Evolutionary conservation across 1,140 invertebrate genomes (phyloP).

Genomic region (Sminthurinus signatus): DNA sequence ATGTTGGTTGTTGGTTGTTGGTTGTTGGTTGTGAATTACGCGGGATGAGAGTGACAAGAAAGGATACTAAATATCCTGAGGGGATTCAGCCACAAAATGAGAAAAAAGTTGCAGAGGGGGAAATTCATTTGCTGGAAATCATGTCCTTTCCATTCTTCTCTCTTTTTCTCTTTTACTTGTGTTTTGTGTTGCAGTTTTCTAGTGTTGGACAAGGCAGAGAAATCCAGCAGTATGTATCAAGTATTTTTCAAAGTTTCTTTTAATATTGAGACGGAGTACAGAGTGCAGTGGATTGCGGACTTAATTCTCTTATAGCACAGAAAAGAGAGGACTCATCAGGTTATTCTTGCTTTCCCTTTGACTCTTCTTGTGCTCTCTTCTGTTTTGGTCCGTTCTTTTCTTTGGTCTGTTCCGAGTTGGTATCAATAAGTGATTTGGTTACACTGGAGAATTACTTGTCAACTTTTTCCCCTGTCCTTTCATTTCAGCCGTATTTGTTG

Average conservation of each 20-base stretch:
- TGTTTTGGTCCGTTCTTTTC: slow-evolving; percentile 10
- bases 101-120: slow-evolving; percentile 13
- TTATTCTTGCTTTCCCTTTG: too few relatives aligned
- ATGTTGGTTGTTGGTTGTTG: too few relatives aligned
- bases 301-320: too few relatives aligned
- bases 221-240: too few relatives aligned
- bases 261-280: too few relatives aligned
- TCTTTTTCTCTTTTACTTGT: slow-evolving; percentile 2
- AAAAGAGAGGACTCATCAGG: too few relatives aligned
- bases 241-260: too few relatives aligned
- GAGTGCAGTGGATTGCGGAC: too few relatives aligned
- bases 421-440: slow-evolving; percentile 24
- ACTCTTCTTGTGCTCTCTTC: neutral
- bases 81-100: slow-evolving; percentile 25
- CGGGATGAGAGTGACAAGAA: too few relatives aligned
- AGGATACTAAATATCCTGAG: slow-evolving; percentile 25
- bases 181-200: too few relatives aligned
- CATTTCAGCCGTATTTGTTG: neutral
- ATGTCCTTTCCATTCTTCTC: slow-evolving; percentile 6
- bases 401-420: slow-evolving; percentile 1
- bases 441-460: slow-evolving; percentile 15
- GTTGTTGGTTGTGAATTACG: too few relatives aligned
- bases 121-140: slow-evolving; percentile 26
- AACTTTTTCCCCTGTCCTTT: neutral
- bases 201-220: too few relatives aligned